Evolutionary conservation across 2,888 invertebrate species (phyloP).

Genomic region (Chrysolina oricalcia): DNA sequence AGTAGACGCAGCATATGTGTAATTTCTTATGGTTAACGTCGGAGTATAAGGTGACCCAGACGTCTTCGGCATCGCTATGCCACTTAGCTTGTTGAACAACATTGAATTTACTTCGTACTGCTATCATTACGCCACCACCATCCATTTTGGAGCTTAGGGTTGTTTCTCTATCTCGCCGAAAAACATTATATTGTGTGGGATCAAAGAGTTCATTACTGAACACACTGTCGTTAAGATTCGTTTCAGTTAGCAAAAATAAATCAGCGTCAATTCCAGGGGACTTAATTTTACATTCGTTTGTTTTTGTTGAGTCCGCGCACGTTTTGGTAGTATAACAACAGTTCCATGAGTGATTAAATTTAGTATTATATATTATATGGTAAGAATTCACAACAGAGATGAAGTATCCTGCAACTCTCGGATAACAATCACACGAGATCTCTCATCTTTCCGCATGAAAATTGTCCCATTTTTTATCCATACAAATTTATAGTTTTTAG

Average conservation of each 20-base stretch:
- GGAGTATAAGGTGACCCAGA: constrained; percentile 4
- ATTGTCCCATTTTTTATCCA: constrained; percentile 22
- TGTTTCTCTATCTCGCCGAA: constrained; percentile 9
- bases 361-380: constrained; percentile 14
- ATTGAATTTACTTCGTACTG: constrained; percentile 18
- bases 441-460: constrained; percentile 18
- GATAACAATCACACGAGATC: constrained; percentile 18
- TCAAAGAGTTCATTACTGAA: too few species aligned
- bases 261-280: constrained; percentile 18
- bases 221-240: too few species aligned
- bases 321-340: constrained; percentile 25
- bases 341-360: constrained; percentile 16
- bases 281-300: constrained; percentile 18
- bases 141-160: neutral
- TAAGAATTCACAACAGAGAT: constrained; percentile 17
- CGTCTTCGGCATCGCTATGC: too few species aligned
- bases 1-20: neutral
- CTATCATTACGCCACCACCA: constrained; percentile 21
- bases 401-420: constrained; percentile 19
- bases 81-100: constrained; percentile 17
- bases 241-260: constrained; percentile 15
- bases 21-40: constrained; percentile 17
- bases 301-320: constrained; percentile 23
- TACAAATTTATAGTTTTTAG: too few species aligned
- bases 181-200: neutral